A percentile compares a stretch with the other conserved stretches of the same genome.
Conservation (phyloP, 2,113 vertebrate species). For the Daphoenositta chrysoptera region DNA sequence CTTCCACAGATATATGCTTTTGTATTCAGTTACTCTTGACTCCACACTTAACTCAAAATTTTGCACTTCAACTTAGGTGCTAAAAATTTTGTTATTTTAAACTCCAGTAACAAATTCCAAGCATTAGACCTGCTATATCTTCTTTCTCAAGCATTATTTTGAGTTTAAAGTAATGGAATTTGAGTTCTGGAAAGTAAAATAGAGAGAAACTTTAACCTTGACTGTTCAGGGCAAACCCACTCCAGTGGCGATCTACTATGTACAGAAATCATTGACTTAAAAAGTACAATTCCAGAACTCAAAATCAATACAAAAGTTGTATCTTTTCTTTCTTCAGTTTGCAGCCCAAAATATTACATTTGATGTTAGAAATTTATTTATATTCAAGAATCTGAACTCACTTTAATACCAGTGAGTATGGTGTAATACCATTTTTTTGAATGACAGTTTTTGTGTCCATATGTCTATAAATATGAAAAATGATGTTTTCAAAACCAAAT, state of each 20-base stretch:
- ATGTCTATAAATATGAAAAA: neutral
- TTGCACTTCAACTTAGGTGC: neutral
- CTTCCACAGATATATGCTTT: neutral
- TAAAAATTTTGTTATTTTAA: neutral
- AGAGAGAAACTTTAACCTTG: neutral
- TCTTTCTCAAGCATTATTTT: neutral
- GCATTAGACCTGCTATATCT: neutral
- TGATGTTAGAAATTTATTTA: neutral
- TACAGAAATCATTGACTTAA: neutral
- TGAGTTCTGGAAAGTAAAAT: neutral
- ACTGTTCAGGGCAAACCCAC: neutral
- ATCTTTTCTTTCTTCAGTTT: neutral
- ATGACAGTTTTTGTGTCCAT: neutral
- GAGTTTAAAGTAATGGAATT: neutral
- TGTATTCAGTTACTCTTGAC: neutral
- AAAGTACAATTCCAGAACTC: neutral
- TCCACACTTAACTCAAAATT: neutral
- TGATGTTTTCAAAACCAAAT: neutral
- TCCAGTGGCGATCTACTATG: neutral
- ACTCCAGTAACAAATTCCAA: neutral
- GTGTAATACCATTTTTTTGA: neutral
- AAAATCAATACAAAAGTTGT: neutral
- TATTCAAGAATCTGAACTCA: neutral
- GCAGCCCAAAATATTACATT: neutral
- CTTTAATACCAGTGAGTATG: neutral